Base-by-base conservation (phyloP, 2,113 vertebrate genomes). In the Scytalopus superciliaris region DNA sequence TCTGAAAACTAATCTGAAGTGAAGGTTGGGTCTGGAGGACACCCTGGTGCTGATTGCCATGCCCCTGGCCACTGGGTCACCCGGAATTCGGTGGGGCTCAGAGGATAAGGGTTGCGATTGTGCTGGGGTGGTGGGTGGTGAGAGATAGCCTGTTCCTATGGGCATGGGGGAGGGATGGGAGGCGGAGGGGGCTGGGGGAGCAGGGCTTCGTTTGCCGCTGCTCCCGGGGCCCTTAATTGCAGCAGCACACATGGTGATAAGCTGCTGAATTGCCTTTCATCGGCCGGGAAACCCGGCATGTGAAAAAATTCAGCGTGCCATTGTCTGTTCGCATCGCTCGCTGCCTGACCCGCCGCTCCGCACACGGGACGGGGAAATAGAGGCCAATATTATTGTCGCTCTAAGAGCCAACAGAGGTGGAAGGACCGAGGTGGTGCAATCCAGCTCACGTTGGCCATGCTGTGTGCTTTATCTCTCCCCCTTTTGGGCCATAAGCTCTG, bases 141-240 rank as follows among this genome's bases (percentile, higher is more conserved):
- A 89, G 87, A 63, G 79, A 70, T 63, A 66, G 91, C 50, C 35
- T 37, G 84, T 80, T 90, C 81, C 91, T 87, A 5, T 25, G 82
- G 92, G 44, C 73, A 21, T 55, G 75, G 81, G 92, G 90, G 82
- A 50, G 79, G 79, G 63, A 55, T 31, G 80, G 53, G 88, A 64
- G 81, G 22, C 14, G 28, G 53, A 78, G 55, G 64, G 87, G 75
- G 39, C 56, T 22, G 60, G 14, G 59, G 37, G n/a, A 84, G 77
- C 76, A 87, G 45, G 79, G 7, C 57, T 76, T 60, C 45, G 1
- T 74, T 87, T 83, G 59, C 91, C 24, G 1, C 67, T 39, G 92
- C 78, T 96, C 84, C 64, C 91, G 93, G 78, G 90, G 82, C 72
- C 69, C 89, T 87, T 97, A 96, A 97, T 94, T 96, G 93, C 91